Base-by-base conservation (phyloP, 2,113 vertebrate genomes). In the Cynoglossus semilaevis region DNA sequence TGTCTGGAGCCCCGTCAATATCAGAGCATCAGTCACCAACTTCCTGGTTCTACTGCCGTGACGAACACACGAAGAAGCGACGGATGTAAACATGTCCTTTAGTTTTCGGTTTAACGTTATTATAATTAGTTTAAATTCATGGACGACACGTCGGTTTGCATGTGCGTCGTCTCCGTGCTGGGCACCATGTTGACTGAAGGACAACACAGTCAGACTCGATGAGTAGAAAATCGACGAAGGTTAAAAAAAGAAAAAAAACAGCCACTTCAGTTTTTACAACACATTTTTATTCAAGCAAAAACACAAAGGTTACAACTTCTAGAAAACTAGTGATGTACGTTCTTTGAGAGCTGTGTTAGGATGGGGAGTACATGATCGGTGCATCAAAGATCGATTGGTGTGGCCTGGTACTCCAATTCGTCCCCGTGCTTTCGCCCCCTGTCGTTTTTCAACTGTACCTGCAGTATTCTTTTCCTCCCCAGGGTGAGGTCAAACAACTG, bases 61-160 rank as follows among this genome's bases (percentile, higher is more conserved):
- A 35, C 84, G 54, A 22, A 15, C 11, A 1, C 67, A 82, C 37
- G 51, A 74, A 11, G 47, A 41, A 10, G 64, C 71, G 8, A 63
- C 48, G 0, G 65, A 63, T 11, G 16, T 52, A 1, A 83, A 68
- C 86, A 88, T 88, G 0, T 19, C 38, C n/a, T n/a, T 72, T 1
- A 19, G 1, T 0, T 7, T 47, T 18, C 2, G 22, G 22, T 8
- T 15, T 44, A 3, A 43, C 15, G 8, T 8, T 2, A 14, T 43
- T 4, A 15, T 3, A 43, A 8, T 15, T 5, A 29, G 22, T 14
- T 15, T 5, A 37, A 18, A 13, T 8, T 53, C 10, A 8, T 15
- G 35, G n/a, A n/a, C n/a, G n/a, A n/a, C n/a, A n/a, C n/a, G n/a
- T n/a, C n/a, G n/a, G n/a, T n/a, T n/a, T n/a, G n/a, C n/a, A n/a